These are phyloP conservation scores for Paracyclopina nana DNA, from an alignment of 1,140 invertebrate species.

Conservation along the genomic window DNA sequence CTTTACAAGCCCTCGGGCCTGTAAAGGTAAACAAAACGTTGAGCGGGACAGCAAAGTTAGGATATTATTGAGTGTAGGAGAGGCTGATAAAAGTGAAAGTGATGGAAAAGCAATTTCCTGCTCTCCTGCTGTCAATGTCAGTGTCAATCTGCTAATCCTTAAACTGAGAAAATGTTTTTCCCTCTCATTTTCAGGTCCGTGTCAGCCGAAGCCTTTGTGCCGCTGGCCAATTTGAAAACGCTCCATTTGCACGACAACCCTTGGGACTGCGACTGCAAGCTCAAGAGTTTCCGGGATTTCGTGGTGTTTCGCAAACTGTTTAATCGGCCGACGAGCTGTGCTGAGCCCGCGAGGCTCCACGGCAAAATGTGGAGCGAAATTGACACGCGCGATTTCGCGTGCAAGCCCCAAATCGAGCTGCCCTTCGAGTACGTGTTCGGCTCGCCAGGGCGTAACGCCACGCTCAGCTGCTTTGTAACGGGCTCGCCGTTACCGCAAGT, in stretches of 20 bases:
- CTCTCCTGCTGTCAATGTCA: too few relatives aligned
- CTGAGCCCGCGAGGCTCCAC: slow-evolving; percentile 34
- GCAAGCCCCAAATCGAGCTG: slow-evolving; percentile 42
- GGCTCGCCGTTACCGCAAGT: slow-evolving; percentile 63
- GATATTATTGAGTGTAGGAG: too few relatives aligned
- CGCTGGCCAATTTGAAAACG: slow-evolving; percentile 46
- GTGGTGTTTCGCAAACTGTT: slow-evolving; percentile 45
- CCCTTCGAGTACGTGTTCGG: slow-evolving; percentile 38
- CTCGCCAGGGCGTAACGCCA: slow-evolving; percentile 48
- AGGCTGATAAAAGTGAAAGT: not conserved
- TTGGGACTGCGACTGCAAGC: slow-evolving; percentile 66
- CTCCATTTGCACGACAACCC: slow-evolving; percentile 60
- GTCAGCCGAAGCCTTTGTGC: slow-evolving; percentile 41
- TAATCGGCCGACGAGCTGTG: slow-evolving; percentile 40
- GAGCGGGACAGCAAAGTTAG: too few relatives aligned
- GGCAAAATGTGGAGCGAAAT: slow-evolving; percentile 44
- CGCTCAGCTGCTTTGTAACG: slow-evolving; percentile 51
- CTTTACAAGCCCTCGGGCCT: too few relatives aligned
- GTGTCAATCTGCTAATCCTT: too few relatives aligned
- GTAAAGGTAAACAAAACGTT: too few relatives aligned
- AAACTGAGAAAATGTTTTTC: too few relatives aligned
- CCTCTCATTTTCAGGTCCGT: too few relatives aligned
- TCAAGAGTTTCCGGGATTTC: slow-evolving; percentile 59
- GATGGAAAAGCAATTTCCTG: slow-evolving; percentile 43
- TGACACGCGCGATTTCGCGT: slow-evolving; percentile 44